Evolutionary conservation across 2,888 invertebrate genomes (phyloP), one percentile per base, ranked within the genome.

Genomic region (Busseola fusca): DNA sequence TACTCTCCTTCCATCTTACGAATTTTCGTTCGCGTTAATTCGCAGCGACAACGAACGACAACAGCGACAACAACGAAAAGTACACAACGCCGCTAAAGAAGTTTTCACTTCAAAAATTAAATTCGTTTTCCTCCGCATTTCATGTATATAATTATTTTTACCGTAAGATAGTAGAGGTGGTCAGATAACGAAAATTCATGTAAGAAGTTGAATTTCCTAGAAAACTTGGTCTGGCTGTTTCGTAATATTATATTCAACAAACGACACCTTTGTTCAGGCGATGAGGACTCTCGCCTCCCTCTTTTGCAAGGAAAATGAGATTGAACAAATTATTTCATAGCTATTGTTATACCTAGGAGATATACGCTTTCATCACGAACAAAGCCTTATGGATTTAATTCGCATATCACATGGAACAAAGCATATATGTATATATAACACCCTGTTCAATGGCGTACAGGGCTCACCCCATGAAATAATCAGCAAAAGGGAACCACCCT

Each of bases 251-350:
- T 65, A 81, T 82, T 82, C 76, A 82, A 67, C 66, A 69, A 82
- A 80, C 66, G 76, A 75, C 76, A 82, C 83, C 66, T 69, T 71
- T 71, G n/a, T n/a, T n/a, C n/a, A n/a, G n/a, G n/a, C n/a, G n/a
- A n/a, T n/a, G n/a, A n/a, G n/a, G n/a, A n/a, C n/a, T n/a, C n/a
- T n/a, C n/a, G n/a, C n/a, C n/a, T n/a, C n/a, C n/a, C n/a, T n/a
- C n/a, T n/a, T n/a, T n/a, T n/a, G n/a, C n/a, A n/a, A n/a, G n/a
- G n/a, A n/a, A n/a, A n/a, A n/a, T n/a, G n/a, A n/a, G n/a, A n/a
- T n/a, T n/a, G 69, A 62, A 73, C 52, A 74, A 69, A 78, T 73
- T 67, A 82, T 80, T 73, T 67, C 48, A 64, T 66, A 59, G 59
- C 82, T 58, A 64, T 78, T 69, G 54, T 78, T 72, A 58, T 76